These are phyloP conservation scores for Morpho helenor DNA, from an alignment of 2,888 invertebrate genomes.

Conservation along the genomic window DNA sequence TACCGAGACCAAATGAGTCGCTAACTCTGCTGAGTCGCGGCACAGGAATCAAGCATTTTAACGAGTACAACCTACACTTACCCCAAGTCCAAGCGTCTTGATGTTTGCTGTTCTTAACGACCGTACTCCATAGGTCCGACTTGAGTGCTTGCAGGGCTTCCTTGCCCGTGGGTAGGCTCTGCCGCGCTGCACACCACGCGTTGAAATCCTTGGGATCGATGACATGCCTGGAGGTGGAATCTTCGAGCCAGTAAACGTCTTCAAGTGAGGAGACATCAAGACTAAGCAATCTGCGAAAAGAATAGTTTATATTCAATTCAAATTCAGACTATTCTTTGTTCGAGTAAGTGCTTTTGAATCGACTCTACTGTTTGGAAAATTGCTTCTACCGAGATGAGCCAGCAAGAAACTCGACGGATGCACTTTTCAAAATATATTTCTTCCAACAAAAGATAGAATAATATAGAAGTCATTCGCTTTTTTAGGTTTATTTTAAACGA, in stretches of 20 bases:
- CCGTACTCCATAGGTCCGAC: constrained; percentile 91
- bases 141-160: constrained; percentile 88
- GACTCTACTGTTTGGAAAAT: too few relatives aligned
- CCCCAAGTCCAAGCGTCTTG: constrained; percentile 96
- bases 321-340: too few relatives aligned
- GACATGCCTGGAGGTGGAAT: constrained; percentile 86
- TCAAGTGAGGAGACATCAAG: constrained; percentile 92
- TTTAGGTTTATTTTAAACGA: too few relatives aligned
- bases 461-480: too few relatives aligned
- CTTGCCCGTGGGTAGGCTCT: constrained; percentile 90
- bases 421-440: too few relatives aligned
- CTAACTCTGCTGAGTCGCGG: too few relatives aligned
- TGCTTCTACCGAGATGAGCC: too few relatives aligned
- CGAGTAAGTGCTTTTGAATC: too few relatives aligned
- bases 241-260: constrained; percentile 94
- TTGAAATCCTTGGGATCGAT: constrained; percentile 88
- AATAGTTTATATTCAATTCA: not conserved
- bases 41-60: too few relatives aligned
- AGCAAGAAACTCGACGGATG: too few relatives aligned
- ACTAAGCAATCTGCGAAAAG: constrained; percentile 80
- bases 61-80: constrained; percentile 34
- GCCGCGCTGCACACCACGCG: constrained; percentile 88
- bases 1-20: too few relatives aligned
- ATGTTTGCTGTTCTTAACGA: constrained; percentile 90
- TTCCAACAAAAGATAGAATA: too few relatives aligned